These are phyloP conservation scores for Ornithorhynchus anatinus DNA, from an alignment of 2,113 vertebrate species.

Conservation along the genomic window DNA sequence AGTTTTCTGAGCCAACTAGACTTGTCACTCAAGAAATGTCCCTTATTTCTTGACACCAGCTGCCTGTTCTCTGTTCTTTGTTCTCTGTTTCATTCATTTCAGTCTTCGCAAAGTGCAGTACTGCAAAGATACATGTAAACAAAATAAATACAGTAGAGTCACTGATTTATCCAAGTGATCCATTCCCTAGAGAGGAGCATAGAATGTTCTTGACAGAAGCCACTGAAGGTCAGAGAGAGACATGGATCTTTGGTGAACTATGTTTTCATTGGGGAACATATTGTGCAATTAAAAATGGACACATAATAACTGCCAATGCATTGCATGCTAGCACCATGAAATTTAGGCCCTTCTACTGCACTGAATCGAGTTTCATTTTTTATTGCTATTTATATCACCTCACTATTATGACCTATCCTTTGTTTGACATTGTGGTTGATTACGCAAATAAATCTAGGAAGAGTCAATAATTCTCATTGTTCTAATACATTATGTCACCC, in stretches of 20 bases:
- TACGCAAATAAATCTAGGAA: constrained; percentile 17
- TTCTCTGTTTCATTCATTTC: too few relatives aligned
- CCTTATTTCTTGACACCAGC: too few relatives aligned
- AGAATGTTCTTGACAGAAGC: too few relatives aligned
- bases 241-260: neutral
- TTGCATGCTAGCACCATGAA: neutral
- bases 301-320: neutral
- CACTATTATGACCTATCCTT: neutral
- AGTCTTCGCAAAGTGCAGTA: too few relatives aligned
- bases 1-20: too few relatives aligned
- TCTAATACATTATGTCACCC: neutral
- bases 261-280: constrained; percentile 17
- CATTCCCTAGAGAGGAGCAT: too few relatives aligned
- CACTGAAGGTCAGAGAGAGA: neutral
- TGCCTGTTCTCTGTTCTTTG: too few relatives aligned
- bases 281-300: neutral
- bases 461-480: neutral
- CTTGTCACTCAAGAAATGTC: too few relatives aligned
- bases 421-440: constrained; percentile 22
- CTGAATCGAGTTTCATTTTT: neutral
- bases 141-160: too few relatives aligned
- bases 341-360: neutral
- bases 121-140: too few relatives aligned
- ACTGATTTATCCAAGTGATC: too few relatives aligned
- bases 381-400: constrained; percentile 15